Percentiles rank a stretch among this genome's conserved stretches.
Conservation (phyloP, 2,113 vertebrate species). For the Phylloscopus trochiloides region DNA sequence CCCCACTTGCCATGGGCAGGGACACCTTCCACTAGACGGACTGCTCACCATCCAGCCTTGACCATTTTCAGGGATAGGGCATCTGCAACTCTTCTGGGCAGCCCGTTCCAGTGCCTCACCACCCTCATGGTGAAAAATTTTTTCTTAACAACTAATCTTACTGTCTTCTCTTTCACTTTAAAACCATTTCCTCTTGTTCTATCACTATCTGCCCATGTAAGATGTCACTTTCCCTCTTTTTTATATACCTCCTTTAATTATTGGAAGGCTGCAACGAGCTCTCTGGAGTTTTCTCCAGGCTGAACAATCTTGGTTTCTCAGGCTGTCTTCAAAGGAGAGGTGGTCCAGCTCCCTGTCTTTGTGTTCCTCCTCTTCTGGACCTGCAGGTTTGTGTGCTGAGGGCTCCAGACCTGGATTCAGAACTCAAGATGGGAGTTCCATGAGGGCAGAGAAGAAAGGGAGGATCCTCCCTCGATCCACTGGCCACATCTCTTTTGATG, state of each 20-base stretch:
- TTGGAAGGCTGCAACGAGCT: not conserved
- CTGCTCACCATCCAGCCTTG: not conserved
- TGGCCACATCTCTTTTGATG: not conserved
- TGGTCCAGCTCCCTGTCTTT: not conserved
- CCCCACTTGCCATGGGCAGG: rapidly evolving
- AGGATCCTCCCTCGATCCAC: not conserved
- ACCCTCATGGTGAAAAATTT: not conserved
- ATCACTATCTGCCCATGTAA: not conserved
- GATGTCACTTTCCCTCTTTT: not conserved
- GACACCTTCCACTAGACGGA: not conserved
- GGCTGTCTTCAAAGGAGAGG: not conserved
- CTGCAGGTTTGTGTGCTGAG: not conserved
- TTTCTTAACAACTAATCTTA: not conserved
- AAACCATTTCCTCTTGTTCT: not conserved
- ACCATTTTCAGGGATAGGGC: not conserved
- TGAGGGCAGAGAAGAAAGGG: not conserved
- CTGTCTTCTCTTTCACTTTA: not conserved
- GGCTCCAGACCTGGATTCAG: not conserved
- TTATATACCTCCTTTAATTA: not conserved
- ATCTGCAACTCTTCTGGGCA: not conserved
- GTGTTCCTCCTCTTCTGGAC: not conserved
- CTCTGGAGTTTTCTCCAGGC: not conserved
- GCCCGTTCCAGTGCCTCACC: not conserved
- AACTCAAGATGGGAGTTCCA: not conserved
- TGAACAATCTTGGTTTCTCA: not conserved